Percentiles rank a stretch among this genome's conserved stretches.
Evolutionary conservation across 2,888 invertebrate species (phyloP).

Genomic region (Drosophila recens): DNA sequence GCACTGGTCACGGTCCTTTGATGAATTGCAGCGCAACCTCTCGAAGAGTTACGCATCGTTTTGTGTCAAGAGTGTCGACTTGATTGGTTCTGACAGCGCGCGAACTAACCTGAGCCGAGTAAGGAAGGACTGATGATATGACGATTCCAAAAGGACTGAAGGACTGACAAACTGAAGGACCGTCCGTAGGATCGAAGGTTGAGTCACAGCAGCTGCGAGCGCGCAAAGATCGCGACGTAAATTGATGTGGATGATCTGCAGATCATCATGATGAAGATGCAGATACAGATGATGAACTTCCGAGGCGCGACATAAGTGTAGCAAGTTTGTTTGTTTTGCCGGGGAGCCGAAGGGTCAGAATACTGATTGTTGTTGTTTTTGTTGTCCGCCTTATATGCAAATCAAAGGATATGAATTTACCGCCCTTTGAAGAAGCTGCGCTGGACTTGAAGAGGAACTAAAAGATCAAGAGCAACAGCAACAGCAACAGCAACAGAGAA

Average conservation of each 20-base stretch:
- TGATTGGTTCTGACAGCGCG: conserved; percentile 82
- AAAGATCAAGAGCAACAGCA: conserved; percentile 47
- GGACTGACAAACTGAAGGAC: conserved; percentile 44
- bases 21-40: conserved; percentile 65
- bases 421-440: conserved; percentile 67
- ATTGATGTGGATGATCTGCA: conserved; percentile 63
- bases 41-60: conserved; percentile 79
- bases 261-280: conserved; percentile 39
- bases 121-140: conserved; percentile 19
- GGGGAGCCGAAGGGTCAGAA: conserved; percentile 68
- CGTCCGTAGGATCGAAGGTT: conserved; percentile 29
- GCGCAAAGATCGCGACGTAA: conserved; percentile 57
- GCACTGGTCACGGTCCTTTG: conserved; percentile 75
- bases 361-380: conserved; percentile 30
- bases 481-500: conserved; percentile 37
- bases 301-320: conserved; percentile 75
- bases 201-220: conserved; percentile 63
- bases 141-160: conserved; percentile 24
- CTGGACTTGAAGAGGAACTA: conserved; percentile 31
- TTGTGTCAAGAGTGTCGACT: conserved; percentile 78
- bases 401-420: conserved; percentile 53
- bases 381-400: conserved; percentile 64
- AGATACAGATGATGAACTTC: conserved; percentile 57
- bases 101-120: conserved; percentile 56
- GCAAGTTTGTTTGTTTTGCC: conserved; percentile 71